phyloP scores from a whole-genome alignment of 2,888 invertebrate species.

The Dynastes maya region DNA sequence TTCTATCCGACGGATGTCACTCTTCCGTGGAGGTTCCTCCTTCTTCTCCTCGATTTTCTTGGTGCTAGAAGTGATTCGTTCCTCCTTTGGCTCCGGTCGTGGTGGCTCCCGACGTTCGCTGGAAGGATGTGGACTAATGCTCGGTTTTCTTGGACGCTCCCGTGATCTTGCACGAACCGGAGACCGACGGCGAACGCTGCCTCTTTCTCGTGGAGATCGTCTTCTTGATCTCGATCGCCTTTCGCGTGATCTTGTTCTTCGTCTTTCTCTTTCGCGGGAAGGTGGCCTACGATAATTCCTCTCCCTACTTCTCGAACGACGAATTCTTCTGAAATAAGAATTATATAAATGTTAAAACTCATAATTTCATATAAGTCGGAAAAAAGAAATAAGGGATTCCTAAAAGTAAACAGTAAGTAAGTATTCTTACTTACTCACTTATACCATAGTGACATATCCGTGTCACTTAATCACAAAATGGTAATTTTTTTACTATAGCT shows the following conservation, averaged over 20 bases:
- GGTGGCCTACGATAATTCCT: conserved; percentile 63
- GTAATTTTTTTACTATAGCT: too few relatives aligned
- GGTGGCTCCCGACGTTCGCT: conserved; percentile 61
- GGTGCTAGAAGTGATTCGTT: conserved; percentile 52
- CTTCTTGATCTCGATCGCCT: conserved; percentile 68
- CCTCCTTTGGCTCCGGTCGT: conserved; percentile 60
- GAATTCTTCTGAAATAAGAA: conserved; percentile 59
- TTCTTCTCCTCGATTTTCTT: conserved; percentile 61
- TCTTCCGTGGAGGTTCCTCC: conserved; percentile 67
- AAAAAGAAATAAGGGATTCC: too few relatives aligned
- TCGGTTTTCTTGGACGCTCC: conserved; percentile 62
- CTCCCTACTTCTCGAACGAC: conserved; percentile 67
- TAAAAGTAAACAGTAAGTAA: too few relatives aligned
- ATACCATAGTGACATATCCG: too few relatives aligned
- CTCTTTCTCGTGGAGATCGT: conserved; percentile 63
- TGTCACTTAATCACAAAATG: too few relatives aligned
- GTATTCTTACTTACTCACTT: too few relatives aligned
- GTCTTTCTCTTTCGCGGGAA: conserved; percentile 64
- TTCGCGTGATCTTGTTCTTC: conserved; percentile 66
- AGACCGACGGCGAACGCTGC: conserved; percentile 67
- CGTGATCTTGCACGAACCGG: conserved; percentile 63
- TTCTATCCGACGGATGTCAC: conserved; percentile 68
- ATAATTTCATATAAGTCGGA: background rate
- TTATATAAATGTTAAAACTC: conserved; percentile 16
- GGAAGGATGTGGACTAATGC: conserved; percentile 66